Evolutionary conservation across 2,797 vertebrate genomes (phyloP), one percentile per base, ranked within the genome.

Genomic region (Masticophis lateralis): DNA sequence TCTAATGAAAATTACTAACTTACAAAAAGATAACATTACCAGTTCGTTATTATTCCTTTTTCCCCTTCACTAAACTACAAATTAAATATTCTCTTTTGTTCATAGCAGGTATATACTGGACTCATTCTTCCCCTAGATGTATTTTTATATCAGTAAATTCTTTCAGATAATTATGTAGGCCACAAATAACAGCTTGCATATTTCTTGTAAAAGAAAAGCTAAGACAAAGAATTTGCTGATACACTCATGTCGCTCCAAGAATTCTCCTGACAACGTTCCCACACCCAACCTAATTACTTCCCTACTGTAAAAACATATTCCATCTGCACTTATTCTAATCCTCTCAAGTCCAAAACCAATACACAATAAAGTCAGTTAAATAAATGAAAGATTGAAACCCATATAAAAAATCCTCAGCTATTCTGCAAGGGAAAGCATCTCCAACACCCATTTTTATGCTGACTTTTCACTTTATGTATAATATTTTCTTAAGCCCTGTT

Each of bases 201-300:
- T 95, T 96, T 97, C 94, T 95, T 96, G 96, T 94, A n/a, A 53
- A 94, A 96, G 93, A 95, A 97, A 96, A 91, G 96, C 96, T 96
- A 97, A 97, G 97, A 97, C 97, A 97, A 98, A 97, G 97, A 98
- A 98, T 98, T 97, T 97, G 97, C 97, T 97, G 97, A 98, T 98
- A 97, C 95, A 96, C 92, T 96, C 92, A 96, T 97, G 97, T 97
- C 97, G 97, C 97, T 97, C 96, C 96, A 97, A 97, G 97, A 98
- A 98, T 97, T 97, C 97, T 97, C 97, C 96, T 97, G 94, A 97
- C 96, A 96, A 97, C 96, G 95, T 97, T 96, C 97, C 97, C 97
- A 97, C 97, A 96, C 96, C 97, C 97, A 97, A 96, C 97, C 97
- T 98, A 98, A 98, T 98, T 97, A 98, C 95, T 98, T 98, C 97